Base-by-base conservation (phyloP, 2,888 invertebrate genomes). In the Rhodophaea formosa region DNA sequence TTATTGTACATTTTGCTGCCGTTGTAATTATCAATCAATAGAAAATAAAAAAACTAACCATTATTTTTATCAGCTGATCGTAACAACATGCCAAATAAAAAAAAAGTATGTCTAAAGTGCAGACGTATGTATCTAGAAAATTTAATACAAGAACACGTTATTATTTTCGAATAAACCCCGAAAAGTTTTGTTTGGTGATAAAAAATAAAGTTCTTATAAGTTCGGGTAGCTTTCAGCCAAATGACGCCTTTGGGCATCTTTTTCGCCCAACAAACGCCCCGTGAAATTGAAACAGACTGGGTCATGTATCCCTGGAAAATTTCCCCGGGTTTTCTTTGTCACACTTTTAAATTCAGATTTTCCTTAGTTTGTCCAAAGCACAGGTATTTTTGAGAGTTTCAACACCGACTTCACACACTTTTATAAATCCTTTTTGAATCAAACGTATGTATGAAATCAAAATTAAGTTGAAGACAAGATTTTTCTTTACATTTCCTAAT, bases 201-300 rank as follows among this genome's bases (percentile, higher is more conserved):
- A 81, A 84, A 83, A 82, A 80, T 79, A 84, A 83, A 78, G 80
- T 78, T 80, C 77, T 78, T 77, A 84, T 82, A 85, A 84, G 83
- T 84, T 79, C 66, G 77, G 80, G 74, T 76, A 75, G 82, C 82
- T 82, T 76, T 80, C 82, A 80, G 77, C 78, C 79, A 82, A 88
- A 89, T 86, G 86, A 86, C 86, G 86, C 88, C 88, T 86, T 79
- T 77, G 88, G 88, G 88, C 79, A 78, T 86, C 82, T 85, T 88
- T 84, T 80, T 82, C 82, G 84, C 84, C 84, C 81, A 79, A 79
- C 88, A 88, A 89, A 88, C 84, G 86, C 83, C 79, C 87, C 89
- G 89, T 89, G 88, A 89, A 89, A 90, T 90, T 89, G 88, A 87
- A 88, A 88, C 84, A 80, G 82, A 83, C 84, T 78, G 80, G 80